phyloP scores from a whole-genome alignment of 1,140 invertebrate species.

The Drosophila lowei region DNA sequence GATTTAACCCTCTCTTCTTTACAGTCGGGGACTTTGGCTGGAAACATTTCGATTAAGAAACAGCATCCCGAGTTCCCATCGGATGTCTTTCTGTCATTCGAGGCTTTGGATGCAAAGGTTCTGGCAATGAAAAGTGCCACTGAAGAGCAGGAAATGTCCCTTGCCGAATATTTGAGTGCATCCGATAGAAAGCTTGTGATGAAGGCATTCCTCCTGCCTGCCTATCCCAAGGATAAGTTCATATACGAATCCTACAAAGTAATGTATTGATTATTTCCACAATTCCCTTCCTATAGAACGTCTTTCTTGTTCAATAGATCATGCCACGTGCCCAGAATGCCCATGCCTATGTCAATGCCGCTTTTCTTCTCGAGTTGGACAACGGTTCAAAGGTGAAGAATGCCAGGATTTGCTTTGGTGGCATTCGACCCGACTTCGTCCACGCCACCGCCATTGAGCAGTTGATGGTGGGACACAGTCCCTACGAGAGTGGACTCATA shows the following conservation, averaged over 20 bases:
- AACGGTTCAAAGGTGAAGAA: conserved; percentile 65
- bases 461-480: conserved; percentile 85
- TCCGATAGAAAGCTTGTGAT: conserved; percentile 45
- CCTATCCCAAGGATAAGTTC: conserved; percentile 66
- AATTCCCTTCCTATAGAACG: background rate
- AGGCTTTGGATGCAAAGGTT: conserved; percentile 86
- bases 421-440: conserved; percentile 88
- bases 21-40: conserved; percentile 87
- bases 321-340: conserved; percentile 92
- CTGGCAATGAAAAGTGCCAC: conserved; percentile 28
- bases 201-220: conserved; percentile 58
- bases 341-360: conserved; percentile 92
- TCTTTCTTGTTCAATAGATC: conserved; percentile 42
- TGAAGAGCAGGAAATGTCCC: conserved; percentile 51
- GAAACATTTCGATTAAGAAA: conserved; percentile 91
- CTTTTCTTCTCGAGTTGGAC: conserved; percentile 86
- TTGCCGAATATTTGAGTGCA: conserved; percentile 50
- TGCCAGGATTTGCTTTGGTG: conserved; percentile 86
- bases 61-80: conserved; percentile 89
- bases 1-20: background rate
- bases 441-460: conserved; percentile 88
- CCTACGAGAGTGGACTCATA: conserved; percentile 84
- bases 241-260: conserved; percentile 85
- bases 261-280: background rate
- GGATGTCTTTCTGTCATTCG: conserved; percentile 89